Evolutionary conservation across 2,888 invertebrate species (phyloP).

Genomic region (Alloscopus bannaensis): DNA sequence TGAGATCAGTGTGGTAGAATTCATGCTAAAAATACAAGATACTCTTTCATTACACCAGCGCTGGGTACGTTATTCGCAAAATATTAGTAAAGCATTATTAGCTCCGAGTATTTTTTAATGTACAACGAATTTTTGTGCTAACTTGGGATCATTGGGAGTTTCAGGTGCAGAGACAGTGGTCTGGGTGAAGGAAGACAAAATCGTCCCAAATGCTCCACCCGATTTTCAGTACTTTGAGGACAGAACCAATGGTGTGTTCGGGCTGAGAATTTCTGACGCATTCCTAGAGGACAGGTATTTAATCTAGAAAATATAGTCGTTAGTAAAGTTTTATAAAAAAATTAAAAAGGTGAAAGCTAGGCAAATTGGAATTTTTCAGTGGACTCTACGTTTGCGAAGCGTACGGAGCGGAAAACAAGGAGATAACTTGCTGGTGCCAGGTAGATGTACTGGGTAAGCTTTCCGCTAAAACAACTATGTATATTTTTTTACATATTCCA

Average conservation of each 20-base stretch:
- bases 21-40: no score
- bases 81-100: no score
- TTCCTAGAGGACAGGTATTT: constrained; percentile 82
- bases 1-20: no score
- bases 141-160: no score
- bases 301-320: no score
- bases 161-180: constrained; percentile 75
- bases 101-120: no score
- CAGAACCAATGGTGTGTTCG: constrained; percentile 78
- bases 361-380: no score
- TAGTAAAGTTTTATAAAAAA: no score
- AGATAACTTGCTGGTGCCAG: constrained; percentile 61
- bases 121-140: no score
- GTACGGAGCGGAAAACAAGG: constrained; percentile 79
- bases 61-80: no score
- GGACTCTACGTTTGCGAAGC: constrained; percentile 83
- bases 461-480: not conserved
- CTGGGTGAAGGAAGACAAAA: constrained; percentile 82
- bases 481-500: not conserved
- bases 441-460: constrained; percentile 77
- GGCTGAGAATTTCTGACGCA: constrained; percentile 79
- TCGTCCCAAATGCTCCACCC: constrained; percentile 78
- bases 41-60: no score
- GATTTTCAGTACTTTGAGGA: constrained; percentile 76
- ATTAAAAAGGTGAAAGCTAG: no score